phyloP scores from a whole-genome alignment of 2,797 vertebrate species.

The Chrysocyon brachyurus region DNA sequence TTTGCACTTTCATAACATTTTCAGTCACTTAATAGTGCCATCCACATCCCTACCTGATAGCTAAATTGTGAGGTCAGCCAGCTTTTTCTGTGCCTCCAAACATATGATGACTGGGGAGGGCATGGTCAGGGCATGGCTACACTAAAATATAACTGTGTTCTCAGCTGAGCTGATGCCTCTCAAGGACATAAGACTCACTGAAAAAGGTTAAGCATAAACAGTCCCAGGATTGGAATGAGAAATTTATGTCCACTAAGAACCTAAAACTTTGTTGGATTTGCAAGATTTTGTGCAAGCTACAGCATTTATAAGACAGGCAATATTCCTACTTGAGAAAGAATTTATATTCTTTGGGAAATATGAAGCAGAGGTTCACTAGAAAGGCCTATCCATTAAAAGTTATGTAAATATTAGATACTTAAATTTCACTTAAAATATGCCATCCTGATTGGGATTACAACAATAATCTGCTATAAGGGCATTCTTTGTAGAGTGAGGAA shows the following conservation, averaged over 20 bases:
- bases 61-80: background rate
- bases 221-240: slow-evolving; percentile 58
- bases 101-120: fast-evolving
- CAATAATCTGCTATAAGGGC: background rate
- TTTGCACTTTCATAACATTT: background rate
- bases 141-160: background rate
- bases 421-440: background rate
- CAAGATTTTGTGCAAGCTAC: slow-evolving; percentile 80
- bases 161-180: background rate
- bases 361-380: slow-evolving; percentile 66
- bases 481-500: background rate
- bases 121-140: background rate
- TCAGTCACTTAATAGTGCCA: background rate
- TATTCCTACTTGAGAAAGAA: slow-evolving; percentile 73
- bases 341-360: slow-evolving; percentile 75
- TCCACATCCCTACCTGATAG: background rate
- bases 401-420: slow-evolving; percentile 64
- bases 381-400: slow-evolving; percentile 38
- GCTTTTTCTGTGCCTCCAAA: slow-evolving; percentile 7
- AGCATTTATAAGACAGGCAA: slow-evolving; percentile 73
- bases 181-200: background rate
- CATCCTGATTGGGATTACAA: background rate
- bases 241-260: slow-evolving; percentile 69
- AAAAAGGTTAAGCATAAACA: slow-evolving; percentile 73
- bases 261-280: slow-evolving; percentile 76